Base-by-base conservation (phyloP, 2,797 vertebrate genomes). In the Argyrosomus regius region DNA sequence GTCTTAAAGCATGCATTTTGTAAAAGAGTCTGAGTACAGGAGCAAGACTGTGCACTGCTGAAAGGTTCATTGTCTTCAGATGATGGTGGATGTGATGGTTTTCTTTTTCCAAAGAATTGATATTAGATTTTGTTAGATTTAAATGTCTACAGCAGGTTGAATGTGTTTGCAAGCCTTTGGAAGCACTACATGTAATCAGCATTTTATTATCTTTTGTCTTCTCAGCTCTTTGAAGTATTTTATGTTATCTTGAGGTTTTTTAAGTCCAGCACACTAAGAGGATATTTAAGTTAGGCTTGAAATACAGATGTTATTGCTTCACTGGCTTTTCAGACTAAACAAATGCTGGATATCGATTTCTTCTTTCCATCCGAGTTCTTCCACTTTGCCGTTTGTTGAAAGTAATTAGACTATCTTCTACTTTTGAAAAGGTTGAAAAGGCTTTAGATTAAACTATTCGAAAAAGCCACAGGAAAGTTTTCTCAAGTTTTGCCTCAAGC, bases 341-440 rank as follows among this genome's bases (percentile, higher is more conserved):
- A 57, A 64, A 76, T 78, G 59, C 16, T 76, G n/a, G 28, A 56
- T 67, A 83, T 76, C 2, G 39, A 66, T 83, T 83, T 72, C 16
- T 52, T 67, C 24, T 80, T 56, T 77, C 48, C 22, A 50, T 26
- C 45, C 14, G 6, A 74, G 22, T 80, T 68, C 48, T 65, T 80
- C 50, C 67, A 49, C 28, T 77, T 74, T 62, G 10, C 31, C 4
- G 0, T 12, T 53, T 56, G n/a, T 0, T 72, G 11, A 53, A 54
- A 9, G n/a, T 74, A 82, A 80, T 80, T 77, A 14, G 41, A 4
- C 54, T 53, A 6, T 61, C 6, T 65, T 67, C 66, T 10, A 49
- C 43, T 62, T 62, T 59, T 69, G 17, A 66, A 68, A 68, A 50
- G 50, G 48, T 14, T 86, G 70, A 59, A 73, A 84, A 68, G 39